Evolutionary conservation across 2,113 vertebrate genomes (phyloP).

Genomic region (Pycnonotus jocosus): DNA sequence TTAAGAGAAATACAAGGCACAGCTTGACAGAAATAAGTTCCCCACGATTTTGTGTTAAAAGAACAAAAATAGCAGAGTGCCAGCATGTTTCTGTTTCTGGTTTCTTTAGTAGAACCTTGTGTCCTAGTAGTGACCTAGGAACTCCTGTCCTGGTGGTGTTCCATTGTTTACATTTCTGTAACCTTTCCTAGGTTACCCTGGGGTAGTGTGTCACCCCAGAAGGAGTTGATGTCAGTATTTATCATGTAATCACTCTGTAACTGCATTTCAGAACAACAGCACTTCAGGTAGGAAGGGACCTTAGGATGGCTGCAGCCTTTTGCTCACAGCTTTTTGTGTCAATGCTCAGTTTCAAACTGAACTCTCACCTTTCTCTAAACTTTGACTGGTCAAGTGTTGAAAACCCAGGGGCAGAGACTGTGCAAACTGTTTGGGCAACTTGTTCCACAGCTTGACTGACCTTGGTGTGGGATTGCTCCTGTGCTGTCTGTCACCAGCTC

Average conservation of each 20-base stretch:
- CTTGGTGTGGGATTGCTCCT: background rate
- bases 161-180: background rate
- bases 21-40: background rate
- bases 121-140: background rate
- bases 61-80: background rate
- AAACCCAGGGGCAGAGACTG: background rate
- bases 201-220: background rate
- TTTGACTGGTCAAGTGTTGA: background rate
- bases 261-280: background rate
- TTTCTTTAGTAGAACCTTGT: background rate
- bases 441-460: background rate
- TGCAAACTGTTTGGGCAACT: background rate
- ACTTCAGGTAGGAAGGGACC: background rate
- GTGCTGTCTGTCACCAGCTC: background rate
- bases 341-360: background rate
- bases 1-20: background rate
- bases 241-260: background rate
- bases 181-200: background rate
- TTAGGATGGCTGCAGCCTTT: background rate
- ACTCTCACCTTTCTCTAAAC: background rate
- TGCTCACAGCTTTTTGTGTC: background rate
- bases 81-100: background rate
- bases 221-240: background rate
- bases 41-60: background rate
- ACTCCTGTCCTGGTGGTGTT: background rate